These are phyloP conservation scores for Dendroctonus ponderosae DNA, from an alignment of 1,140 invertebrate species.

Conservation along the genomic window DNA sequence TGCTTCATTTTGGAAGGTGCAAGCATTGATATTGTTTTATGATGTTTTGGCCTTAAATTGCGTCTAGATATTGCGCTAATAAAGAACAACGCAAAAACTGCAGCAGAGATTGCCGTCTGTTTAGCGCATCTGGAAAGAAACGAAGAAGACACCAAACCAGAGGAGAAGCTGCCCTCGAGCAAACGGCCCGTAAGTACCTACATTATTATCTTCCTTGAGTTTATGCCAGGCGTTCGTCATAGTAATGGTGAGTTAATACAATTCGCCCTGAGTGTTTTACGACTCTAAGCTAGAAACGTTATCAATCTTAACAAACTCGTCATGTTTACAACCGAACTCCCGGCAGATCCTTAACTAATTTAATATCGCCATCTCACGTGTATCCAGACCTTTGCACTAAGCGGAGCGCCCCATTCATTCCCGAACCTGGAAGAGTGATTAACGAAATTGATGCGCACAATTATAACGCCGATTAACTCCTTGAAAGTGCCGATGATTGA, in stretches of 20 bases:
- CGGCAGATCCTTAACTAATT: no score
- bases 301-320: no score
- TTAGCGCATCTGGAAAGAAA: conserved; percentile 27
- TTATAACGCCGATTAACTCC: conserved; percentile 8
- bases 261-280: neutral
- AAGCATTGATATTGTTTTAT: no score
- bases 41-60: no score
- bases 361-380: no score
- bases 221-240: no score
- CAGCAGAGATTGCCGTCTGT: conserved; percentile 76
- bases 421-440: conserved; percentile 3
- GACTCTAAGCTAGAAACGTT: no score
- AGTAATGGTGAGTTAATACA: no score
- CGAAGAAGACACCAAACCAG: neutral
- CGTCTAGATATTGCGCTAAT: conserved; percentile 80
- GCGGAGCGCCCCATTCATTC: neutral
- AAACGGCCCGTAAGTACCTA: conserved; percentile 26
- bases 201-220: no score
- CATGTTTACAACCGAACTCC: no score
- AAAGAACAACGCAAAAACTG: conserved; percentile 87
- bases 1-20: no score
- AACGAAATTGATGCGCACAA: conserved; percentile 11
- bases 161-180: neutral
- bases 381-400: no score
- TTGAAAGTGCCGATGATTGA: conserved; percentile 8